Base-by-base conservation (phyloP, 2,888 invertebrate species). In the Gibbula magus region DNA sequence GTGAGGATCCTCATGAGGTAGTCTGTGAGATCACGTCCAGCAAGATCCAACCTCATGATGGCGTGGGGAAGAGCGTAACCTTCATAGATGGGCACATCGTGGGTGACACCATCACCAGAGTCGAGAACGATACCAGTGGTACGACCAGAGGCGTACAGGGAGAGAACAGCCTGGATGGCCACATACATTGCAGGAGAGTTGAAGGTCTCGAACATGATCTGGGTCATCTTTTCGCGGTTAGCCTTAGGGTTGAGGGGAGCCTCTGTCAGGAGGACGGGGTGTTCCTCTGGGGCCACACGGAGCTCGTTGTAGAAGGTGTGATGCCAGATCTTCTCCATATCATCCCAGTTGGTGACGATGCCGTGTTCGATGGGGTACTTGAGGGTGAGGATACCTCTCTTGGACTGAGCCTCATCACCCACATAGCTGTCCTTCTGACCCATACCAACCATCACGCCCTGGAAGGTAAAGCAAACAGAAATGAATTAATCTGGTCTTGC, bases 111-210 rank as follows among this genome's bases (percentile, higher is more conserved):
- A 94, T 98, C 98, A 86, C 98, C 98, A 89, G 97, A 97, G 94
- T 98, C 98, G 92, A 98, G 94, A 85, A 98, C 97, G 93, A 97
- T 97, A 95, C 97, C 97, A 93, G 97, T 98, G 94, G 97, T 98
- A 95, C 97, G 96, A 94, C 98, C 97, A 93, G 97, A 97, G 86
- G 98, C 97, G 94, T 98, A 98, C 93, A 97, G 94, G 70, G 97
- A 98, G 93, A 98, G 97, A 81, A 98, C 98, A 82, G 98, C 98
- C 94, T 98, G 98, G 87, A 96, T 96, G 92, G 97, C 97, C 85
- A 97, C 97, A 94, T 97, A 97, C 97, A 97, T 97, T 92, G 97
- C 97, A 86, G 97, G 97, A 77, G 96, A 96, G 94, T 96, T 96
- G 95, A 97, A 97, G 91, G 94, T 98, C 97, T 85, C 86, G 77